phyloP scores from a whole-genome alignment of 2,797 vertebrate species.

The Ispidina picta region DNA sequence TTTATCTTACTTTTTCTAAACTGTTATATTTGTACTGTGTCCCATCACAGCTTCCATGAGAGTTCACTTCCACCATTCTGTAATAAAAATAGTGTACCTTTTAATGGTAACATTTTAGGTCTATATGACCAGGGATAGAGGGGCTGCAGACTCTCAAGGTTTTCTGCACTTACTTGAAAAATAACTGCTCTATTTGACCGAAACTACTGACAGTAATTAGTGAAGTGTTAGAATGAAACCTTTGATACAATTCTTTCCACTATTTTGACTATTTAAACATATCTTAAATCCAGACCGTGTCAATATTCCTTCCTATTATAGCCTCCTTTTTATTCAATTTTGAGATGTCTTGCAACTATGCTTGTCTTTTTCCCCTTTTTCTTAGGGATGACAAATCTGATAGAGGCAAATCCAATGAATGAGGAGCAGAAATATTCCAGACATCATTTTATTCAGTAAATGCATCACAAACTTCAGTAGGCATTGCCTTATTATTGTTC shows the following conservation, averaged over 20 bases:
- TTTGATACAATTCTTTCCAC: not conserved
- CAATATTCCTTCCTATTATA: not conserved
- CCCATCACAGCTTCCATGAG: not conserved
- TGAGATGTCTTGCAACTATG: not conserved
- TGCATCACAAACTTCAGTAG: not conserved
- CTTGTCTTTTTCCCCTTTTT: not conserved
- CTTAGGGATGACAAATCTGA: not conserved
- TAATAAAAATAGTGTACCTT: not conserved
- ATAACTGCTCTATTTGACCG: not conserved
- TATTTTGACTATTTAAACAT: not conserved
- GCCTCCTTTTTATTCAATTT: not conserved
- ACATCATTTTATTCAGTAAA: not conserved
- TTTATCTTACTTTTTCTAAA: not conserved
- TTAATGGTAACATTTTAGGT: not conserved
- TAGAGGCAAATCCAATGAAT: not conserved
- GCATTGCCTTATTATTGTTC: not conserved
- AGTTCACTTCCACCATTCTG: not conserved
- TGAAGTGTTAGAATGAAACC: not conserved
- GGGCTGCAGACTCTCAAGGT: not conserved
- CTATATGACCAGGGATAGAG: not conserved
- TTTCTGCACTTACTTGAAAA: not conserved
- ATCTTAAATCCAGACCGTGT: not conserved
- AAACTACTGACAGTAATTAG: not conserved
- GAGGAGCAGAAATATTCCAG: not conserved
- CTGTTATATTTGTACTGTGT: not conserved